Conservation (phyloP, 2,888 invertebrate genomes). For the Pocota personata region DNA sequence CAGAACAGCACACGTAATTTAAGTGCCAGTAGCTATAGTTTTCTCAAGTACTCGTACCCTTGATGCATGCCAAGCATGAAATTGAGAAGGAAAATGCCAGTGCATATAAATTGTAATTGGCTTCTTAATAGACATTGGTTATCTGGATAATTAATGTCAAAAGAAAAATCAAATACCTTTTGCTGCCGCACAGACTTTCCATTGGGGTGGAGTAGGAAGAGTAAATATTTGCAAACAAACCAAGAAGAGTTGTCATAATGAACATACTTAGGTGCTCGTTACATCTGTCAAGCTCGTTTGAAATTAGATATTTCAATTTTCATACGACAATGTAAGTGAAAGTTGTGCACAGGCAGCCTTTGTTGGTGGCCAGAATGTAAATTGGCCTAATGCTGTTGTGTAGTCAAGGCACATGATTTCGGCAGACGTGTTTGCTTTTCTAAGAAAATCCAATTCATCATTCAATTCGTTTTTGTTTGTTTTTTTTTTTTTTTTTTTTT, state of each 20-base stretch:
- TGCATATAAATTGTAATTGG: conserved; percentile 20
- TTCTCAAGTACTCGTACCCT: conserved; percentile 13
- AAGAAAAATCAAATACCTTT: not conserved
- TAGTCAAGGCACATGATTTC: conserved; percentile 37
- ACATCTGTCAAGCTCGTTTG: not conserved
- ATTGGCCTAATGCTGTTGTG: conserved; percentile 27
- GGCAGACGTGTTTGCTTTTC: conserved; percentile 13
- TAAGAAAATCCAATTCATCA: conserved; percentile 14
- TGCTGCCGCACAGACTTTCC: not conserved
- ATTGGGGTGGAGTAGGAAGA: not conserved
- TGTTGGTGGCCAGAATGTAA: conserved; percentile 6
- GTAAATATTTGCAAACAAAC: not conserved
- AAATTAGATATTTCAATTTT: not conserved
- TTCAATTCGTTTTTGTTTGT: not conserved
- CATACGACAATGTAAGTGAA: conserved; percentile 32
- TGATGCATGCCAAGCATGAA: conserved; percentile 29
- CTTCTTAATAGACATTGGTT: conserved; percentile 22
- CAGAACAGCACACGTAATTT: conserved; percentile 13
- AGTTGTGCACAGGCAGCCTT: conserved; percentile 27
- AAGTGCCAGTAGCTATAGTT: conserved; percentile 8
- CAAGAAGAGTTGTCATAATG: conserved; percentile 20
- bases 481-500: not conserved
- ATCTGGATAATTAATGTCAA: conserved; percentile 10
- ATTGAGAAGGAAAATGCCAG: conserved; percentile 32
- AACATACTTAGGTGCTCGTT: not conserved